Percentiles rank a stretch among this genome's conserved stretches.
phyloP scores from a whole-genome alignment of 2,888 invertebrate genomes.

The Hololepta plana region DNA sequence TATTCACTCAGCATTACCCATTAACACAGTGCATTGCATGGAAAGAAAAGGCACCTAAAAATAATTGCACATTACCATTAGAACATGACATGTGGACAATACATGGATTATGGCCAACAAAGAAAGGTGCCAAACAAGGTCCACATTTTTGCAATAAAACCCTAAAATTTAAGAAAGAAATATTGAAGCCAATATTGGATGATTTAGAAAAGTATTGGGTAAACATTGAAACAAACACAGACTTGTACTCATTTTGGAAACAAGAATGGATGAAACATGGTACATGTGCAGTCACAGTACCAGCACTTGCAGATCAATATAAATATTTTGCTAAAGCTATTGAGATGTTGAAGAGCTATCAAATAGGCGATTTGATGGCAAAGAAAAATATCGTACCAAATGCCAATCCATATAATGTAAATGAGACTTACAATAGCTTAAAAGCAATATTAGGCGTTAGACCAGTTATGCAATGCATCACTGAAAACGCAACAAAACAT shows the following conservation, averaged over 20 bases:
- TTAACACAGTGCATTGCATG: slow-evolving; percentile 51
- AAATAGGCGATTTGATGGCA: slow-evolving; percentile 39
- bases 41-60: slow-evolving; percentile 38
- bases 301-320: slow-evolving; percentile 23
- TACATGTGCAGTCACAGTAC: slow-evolving; percentile 43
- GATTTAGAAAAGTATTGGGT: slow-evolving; percentile 39
- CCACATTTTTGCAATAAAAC: slow-evolving; percentile 51
- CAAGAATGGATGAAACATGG: slow-evolving; percentile 78
- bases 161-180: background rate
- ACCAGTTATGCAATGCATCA: slow-evolving; percentile 44
- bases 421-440: slow-evolving; percentile 33
- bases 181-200: slow-evolving; percentile 27
- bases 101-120: slow-evolving; percentile 73
- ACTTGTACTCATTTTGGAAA: slow-evolving; percentile 44
- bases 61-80: slow-evolving; percentile 44
- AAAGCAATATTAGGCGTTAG: slow-evolving; percentile 34
- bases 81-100: slow-evolving; percentile 51
- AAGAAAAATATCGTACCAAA: slow-evolving; percentile 38
- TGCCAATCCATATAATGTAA: slow-evolving; percentile 27
- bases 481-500: slow-evolving; percentile 35
- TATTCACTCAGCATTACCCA: slow-evolving; percentile 73
- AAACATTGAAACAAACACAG: slow-evolving; percentile 42
- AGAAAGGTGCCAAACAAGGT: slow-evolving; percentile 41
- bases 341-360: slow-evolving; percentile 37
- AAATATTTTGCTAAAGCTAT: slow-evolving; percentile 47